Percentiles rank a stretch among this genome's conserved stretches.
phyloP scores from a whole-genome alignment of 1,140 invertebrate species.

The Eubasilissa regina region DNA sequence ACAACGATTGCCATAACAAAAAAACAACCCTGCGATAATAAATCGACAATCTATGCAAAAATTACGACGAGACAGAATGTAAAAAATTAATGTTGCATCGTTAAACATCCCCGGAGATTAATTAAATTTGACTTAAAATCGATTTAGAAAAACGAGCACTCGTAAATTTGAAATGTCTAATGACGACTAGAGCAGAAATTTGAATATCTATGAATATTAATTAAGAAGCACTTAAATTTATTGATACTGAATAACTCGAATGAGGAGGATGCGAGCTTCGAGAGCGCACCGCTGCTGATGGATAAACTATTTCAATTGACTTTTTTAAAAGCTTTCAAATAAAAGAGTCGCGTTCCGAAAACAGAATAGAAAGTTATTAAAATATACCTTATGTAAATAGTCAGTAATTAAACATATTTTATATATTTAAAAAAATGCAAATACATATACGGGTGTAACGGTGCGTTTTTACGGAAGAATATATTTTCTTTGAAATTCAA shows the following conservation, averaged over 20 bases:
- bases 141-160: constrained; percentile 43
- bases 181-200: constrained; percentile 47
- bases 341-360: constrained; percentile 8
- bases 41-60: constrained; percentile 12
- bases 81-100: constrained; percentile 9
- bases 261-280: constrained; percentile 28
- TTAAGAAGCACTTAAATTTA: constrained; percentile 42
- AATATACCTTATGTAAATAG: no score
- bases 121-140: constrained; percentile 42
- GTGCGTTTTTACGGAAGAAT: no score
- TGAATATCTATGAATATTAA: constrained; percentile 54
- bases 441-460: no score
- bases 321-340: constrained; percentile 26
- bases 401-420: no score
- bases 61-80: not conserved
- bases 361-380: not conserved
- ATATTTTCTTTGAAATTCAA: no score
- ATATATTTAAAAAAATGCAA: no score
- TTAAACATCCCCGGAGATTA: constrained; percentile 22
- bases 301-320: constrained; percentile 45
- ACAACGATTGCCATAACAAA: no score
- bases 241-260: constrained; percentile 42
- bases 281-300: constrained; percentile 23
- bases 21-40: not conserved
- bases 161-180: constrained; percentile 39